Base-by-base conservation (phyloP, 2,888 invertebrate genomes). In the Eupsilia transversa region DNA sequence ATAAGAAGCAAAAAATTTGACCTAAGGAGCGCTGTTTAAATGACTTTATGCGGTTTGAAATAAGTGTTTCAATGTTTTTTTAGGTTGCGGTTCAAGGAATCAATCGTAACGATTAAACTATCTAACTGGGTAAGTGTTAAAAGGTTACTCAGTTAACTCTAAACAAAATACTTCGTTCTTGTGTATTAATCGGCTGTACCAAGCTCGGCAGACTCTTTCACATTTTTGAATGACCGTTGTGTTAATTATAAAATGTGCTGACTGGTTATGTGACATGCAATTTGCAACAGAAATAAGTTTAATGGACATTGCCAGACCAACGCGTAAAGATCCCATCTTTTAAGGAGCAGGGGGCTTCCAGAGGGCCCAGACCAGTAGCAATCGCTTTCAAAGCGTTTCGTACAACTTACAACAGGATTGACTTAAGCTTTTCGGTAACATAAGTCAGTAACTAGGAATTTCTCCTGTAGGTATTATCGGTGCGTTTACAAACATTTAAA, bases 1-100 rank as follows among this genome's bases (percentile, higher is more conserved):
- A 77, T 56, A 38, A 33, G 30, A 65, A 38, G 52, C 41, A 56
- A 80, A 74, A 79, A 57, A 49, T 54, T 14, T 10, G 33, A 57
- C 12, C n/a, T 46, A 54, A 80, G 27, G 56, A 67, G n/a, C 46
- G 57, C n/a, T 17, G 27, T 60, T 60, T 64, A 10, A 59, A n/a
- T 67, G 38, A 35, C 23, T 49, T 33, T 59, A 27, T 56, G n/a
- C 30, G 43, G 38, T 49, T 30, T 79, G 46, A 20, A 79, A 33
- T 46, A 35, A 57, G 27, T 67, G 27, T 57, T 33, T 74, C 7
- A 30, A 46, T 33, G n/a, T 49, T 66, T 33, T 33, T 27, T 14
- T 23, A 46, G 38, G 23, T 20, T 77, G 3, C 59, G n/a, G 17
- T 14, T 43, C 9, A 54, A 35, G 9, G 17, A 61, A 54, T 54